Evolutionary conservation across 2,888 invertebrate species (phyloP).

Genomic region (Fabriciana adippe): DNA sequence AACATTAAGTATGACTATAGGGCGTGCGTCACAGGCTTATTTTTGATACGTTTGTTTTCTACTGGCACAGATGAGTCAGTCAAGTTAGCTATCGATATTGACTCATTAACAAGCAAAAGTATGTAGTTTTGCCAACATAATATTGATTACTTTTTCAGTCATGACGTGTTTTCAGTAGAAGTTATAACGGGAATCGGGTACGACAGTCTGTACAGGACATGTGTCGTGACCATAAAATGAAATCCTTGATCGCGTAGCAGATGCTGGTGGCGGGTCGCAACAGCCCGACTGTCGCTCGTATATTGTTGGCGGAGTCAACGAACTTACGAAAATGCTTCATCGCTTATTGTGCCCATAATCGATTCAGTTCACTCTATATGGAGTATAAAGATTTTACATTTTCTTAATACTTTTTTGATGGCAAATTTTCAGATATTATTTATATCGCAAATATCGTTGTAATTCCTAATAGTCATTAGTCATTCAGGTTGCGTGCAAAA

Average conservation of each 20-base stretch:
- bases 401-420: constrained; percentile 52
- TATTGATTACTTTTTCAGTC: background rate
- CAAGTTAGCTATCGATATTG: constrained; percentile 61
- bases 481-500: constrained; percentile 20
- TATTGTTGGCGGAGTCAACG: constrained; percentile 78
- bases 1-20: constrained; percentile 50
- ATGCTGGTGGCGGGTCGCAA: constrained; percentile 62
- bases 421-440: constrained; percentile 46
- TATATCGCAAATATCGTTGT: background rate
- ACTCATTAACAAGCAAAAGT: constrained; percentile 53
- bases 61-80: constrained; percentile 65
- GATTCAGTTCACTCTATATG: constrained; percentile 73
- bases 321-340: constrained; percentile 78
- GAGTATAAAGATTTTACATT: constrained; percentile 53
- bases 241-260: constrained; percentile 68
- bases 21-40: constrained; percentile 69
- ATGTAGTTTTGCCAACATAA: background rate
- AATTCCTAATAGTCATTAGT: constrained; percentile 3
- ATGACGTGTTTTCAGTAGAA: background rate
- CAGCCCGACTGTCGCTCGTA: constrained; percentile 54
- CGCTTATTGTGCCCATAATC: constrained; percentile 79
- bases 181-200: constrained; percentile 5
- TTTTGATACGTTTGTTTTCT: constrained; percentile 50
- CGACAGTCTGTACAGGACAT: constrained; percentile 47
- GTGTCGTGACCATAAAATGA: constrained; percentile 65